Conservation (phyloP, 1,140 invertebrate genomes). For the Pissodes strobi region DNA sequence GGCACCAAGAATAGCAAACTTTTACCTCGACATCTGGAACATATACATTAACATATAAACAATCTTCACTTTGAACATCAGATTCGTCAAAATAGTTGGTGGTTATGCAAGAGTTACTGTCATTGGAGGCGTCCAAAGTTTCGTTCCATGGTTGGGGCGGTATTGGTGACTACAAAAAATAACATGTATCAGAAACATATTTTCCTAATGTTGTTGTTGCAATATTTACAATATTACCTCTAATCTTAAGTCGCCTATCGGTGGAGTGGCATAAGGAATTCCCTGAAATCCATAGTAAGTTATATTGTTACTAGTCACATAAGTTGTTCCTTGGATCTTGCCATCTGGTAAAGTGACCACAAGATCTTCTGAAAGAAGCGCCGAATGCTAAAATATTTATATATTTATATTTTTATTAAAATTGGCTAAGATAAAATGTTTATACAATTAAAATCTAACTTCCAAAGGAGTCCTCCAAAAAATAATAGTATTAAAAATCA, state of each 20-base stretch:
- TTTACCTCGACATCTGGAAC: too few species aligned
- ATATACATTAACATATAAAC: slow-evolving; percentile 19
- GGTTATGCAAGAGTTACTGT: background rate
- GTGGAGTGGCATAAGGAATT: slow-evolving; percentile 18
- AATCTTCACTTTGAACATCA: slow-evolving; percentile 8
- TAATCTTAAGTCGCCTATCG: slow-evolving; percentile 15
- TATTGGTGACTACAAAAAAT: slow-evolving; percentile 7
- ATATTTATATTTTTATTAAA: too few species aligned
- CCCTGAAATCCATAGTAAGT: slow-evolving; percentile 19
- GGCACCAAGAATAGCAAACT: too few species aligned
- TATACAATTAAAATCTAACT: too few species aligned
- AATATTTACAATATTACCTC: slow-evolving; percentile 4
- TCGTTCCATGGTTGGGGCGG: background rate
- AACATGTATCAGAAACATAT: background rate
- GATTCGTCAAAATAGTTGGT: background rate
- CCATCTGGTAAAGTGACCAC: slow-evolving; percentile 10
- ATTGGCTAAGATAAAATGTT: too few species aligned
- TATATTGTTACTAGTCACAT: background rate
- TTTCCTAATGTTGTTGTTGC: background rate
- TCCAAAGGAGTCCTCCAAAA: too few species aligned
- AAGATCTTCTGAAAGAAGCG: background rate
- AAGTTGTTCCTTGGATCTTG: slow-evolving; percentile 1
- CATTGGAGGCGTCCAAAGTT: background rate
- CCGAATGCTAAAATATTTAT: too few species aligned
- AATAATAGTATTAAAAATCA: too few species aligned